These are phyloP conservation scores for Gambusia affinis DNA, from an alignment of 2,113 vertebrate species.

Conservation along the genomic window DNA sequence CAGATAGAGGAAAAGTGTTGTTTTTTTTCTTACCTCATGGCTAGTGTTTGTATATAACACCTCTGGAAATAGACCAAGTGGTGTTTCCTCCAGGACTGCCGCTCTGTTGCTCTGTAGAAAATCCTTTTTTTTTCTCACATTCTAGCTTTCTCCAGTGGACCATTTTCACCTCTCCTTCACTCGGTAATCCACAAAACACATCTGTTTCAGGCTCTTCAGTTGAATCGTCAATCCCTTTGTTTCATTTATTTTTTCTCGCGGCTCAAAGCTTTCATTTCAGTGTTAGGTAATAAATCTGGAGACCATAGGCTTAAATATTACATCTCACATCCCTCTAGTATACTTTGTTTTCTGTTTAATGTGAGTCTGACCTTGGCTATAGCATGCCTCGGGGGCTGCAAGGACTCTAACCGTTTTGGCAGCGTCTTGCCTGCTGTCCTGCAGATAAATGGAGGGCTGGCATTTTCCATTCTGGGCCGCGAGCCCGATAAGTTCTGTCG, in stretches of 20 bases:
- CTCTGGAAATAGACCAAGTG: slow-evolving; percentile 56
- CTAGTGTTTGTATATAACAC: slow-evolving; percentile 49
- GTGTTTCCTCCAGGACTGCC: slow-evolving; percentile 19
- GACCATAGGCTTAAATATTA: slow-evolving; percentile 33
- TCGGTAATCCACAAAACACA: slow-evolving; percentile 55
- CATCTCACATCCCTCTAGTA: slow-evolving; percentile 23
- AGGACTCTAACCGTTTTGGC: slow-evolving; percentile 58
- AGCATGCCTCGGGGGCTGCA: slow-evolving; percentile 30
- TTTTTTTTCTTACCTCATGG: slow-evolving; percentile 25
- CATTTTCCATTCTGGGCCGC: slow-evolving; percentile 50
- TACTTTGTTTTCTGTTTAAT: slow-evolving; percentile 35
- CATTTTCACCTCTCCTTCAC: slow-evolving; percentile 40
- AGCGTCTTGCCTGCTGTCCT: slow-evolving; percentile 45
- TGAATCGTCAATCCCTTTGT: slow-evolving; percentile 53
- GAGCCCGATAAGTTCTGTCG: slow-evolving; percentile 32
- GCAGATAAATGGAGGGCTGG: slow-evolving; percentile 61
- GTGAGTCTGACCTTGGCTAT: slow-evolving; percentile 57
- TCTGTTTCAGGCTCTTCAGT: slow-evolving; percentile 60
- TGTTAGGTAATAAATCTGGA: slow-evolving; percentile 61
- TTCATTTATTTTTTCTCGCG: slow-evolving; percentile 36
- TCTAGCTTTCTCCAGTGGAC: slow-evolving; percentile 11
- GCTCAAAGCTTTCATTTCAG: slow-evolving; percentile 29
- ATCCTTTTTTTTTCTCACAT: slow-evolving; percentile 15
- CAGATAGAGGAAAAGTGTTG: slow-evolving; percentile 7
- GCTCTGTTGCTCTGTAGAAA: slow-evolving; percentile 17